These are phyloP conservation scores for Ophion costatus DNA, from an alignment of 2,888 invertebrate genomes.

Conservation along the genomic window DNA sequence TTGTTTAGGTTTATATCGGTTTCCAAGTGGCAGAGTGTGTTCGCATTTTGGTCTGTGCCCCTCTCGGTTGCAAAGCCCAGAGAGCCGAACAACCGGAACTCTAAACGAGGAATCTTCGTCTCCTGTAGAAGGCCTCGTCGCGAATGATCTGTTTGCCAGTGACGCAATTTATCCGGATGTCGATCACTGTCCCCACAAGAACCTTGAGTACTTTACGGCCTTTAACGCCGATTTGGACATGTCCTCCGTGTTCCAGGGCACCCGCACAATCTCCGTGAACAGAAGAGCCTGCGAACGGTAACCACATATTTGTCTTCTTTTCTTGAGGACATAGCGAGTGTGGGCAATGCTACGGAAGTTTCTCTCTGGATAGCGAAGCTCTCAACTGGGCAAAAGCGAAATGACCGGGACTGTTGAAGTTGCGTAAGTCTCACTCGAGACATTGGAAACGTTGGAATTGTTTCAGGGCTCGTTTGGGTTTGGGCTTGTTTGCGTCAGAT, in stretches of 20 bases:
- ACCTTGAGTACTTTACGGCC: constrained; percentile 85
- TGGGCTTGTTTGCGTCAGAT: background rate
- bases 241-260: constrained; percentile 84
- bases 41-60: too few relatives aligned
- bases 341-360: too few relatives aligned
- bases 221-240: constrained; percentile 85
- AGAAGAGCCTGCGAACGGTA: constrained; percentile 82
- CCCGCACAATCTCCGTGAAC: constrained; percentile 84
- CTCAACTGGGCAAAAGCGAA: background rate
- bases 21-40: too few relatives aligned
- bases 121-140: constrained; percentile 79
- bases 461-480: background rate
- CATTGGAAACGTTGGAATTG: background rate
- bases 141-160: constrained; percentile 81
- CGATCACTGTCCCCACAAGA: constrained; percentile 82
- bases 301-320: background rate
- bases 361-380: too few relatives aligned
- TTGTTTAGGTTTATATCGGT: too few relatives aligned
- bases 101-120: constrained; percentile 67
- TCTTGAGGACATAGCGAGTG: background rate
- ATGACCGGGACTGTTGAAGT: background rate
- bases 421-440: background rate
- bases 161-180: constrained; percentile 77
- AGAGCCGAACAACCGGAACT: background rate
- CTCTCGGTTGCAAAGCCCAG: background rate